Percentiles rank a stretch among this genome's conserved stretches.
phyloP scores from a whole-genome alignment of 2,113 vertebrate genomes.

The Alectura lathami region DNA sequence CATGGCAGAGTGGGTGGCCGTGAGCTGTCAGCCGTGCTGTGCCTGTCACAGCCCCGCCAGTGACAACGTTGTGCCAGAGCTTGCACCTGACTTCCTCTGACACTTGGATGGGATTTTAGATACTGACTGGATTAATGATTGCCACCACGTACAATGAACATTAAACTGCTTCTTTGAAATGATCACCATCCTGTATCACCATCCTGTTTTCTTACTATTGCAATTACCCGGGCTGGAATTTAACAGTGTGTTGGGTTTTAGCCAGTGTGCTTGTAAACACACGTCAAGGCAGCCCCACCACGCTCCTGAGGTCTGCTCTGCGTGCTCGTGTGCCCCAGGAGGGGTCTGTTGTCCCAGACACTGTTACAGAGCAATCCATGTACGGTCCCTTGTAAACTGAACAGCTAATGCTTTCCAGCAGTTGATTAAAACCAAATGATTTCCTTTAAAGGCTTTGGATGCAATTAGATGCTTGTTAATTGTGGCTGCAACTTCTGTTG shows the following conservation, averaged over 20 bases:
- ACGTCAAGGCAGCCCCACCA: neutral
- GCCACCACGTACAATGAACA: neutral
- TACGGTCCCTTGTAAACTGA: neutral
- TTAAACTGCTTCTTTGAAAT: neutral
- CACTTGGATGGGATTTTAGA: neutral
- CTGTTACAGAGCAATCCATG: neutral
- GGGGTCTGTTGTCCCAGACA: neutral
- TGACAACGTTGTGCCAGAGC: no score
- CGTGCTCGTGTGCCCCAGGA: rapidly evolving
- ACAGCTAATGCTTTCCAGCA: neutral
- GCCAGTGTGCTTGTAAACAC: neutral
- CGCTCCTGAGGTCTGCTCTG: neutral
- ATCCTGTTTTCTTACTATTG: neutral
- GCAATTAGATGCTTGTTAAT: neutral
- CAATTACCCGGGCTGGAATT: neutral
- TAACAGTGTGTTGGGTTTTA: neutral
- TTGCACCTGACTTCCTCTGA: neutral
- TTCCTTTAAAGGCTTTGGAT: neutral
- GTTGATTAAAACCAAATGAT: neutral
- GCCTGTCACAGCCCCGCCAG: no score
- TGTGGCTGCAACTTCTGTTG: neutral
- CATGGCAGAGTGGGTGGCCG: no score
- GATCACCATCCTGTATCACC: neutral
- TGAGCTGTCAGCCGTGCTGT: neutral
- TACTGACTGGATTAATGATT: neutral